Evolutionary conservation across 2,888 invertebrate species (phyloP).

Genomic region (Bellardia pandia): DNA sequence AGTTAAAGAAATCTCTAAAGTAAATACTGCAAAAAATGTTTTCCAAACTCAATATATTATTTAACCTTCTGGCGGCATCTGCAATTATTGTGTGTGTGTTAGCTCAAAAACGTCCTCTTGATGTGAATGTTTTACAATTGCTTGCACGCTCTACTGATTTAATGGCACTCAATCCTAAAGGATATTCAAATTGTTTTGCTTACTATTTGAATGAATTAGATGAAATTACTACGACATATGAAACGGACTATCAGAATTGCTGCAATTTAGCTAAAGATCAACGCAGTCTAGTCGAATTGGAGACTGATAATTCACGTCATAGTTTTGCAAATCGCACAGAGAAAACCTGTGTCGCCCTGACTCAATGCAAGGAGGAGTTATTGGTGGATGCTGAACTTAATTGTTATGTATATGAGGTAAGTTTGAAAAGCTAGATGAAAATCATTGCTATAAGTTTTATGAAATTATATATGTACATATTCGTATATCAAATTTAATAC

Average conservation of each 20-base stretch:
- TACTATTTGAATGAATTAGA: neutral
- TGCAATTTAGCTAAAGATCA: neutral
- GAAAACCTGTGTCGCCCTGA: neutral
- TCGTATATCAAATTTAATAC: neutral
- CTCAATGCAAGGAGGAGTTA: neutral
- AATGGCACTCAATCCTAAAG: neutral
- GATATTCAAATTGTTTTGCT: neutral
- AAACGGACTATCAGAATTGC: neutral
- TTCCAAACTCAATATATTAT: neutral
- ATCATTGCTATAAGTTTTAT: neutral
- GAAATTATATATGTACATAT: too few relatives aligned
- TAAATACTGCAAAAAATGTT: neutral
- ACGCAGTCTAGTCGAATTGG: neutral
- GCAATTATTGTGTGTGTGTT: neutral
- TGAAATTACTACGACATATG: neutral
- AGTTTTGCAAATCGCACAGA: slow-evolving; percentile 10
- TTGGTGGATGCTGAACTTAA: neutral
- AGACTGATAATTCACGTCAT: neutral
- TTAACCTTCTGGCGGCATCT: neutral
- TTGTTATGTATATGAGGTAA: slow-evolving; percentile 35
- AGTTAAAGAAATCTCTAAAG: neutral
- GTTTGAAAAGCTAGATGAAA: neutral
- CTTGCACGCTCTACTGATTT: slow-evolving; percentile 33
- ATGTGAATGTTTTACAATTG: slow-evolving; percentile 4
- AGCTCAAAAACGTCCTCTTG: neutral